Base-by-base conservation (phyloP, 35 echinoderm and acorn worm species). In the Apostichopus californicus region DNA sequence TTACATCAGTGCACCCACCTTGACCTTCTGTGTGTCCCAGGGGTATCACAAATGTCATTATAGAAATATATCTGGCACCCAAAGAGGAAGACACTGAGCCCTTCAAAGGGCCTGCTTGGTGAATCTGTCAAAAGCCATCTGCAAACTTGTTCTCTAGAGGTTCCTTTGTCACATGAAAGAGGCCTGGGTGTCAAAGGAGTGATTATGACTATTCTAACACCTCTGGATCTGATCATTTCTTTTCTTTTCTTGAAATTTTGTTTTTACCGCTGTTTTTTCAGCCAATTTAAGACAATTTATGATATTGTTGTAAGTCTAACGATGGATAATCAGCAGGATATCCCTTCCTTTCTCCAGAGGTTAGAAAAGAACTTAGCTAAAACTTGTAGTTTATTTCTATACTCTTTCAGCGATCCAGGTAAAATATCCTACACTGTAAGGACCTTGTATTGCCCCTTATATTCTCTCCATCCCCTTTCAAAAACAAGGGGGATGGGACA, bases 251-350 rank as follows among this genome's bases (percentile, higher is more conserved):
- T 20, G 71, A 75, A 2, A 20, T 2, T 0, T 24, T 59, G 5
- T 20, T 85, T 85, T 85, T 58, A 56, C 81, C 5, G 23, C 56
- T 85, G 81, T 85, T 85, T 85, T 59, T 75, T 18, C 4, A n/a
- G 55, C 58, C 22, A 85, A 59, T 85, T 58, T 85, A 54, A 8
- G n/a, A 59, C 55, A 55, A 85, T 85, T 85, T 85, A 85, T 60
- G 81, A 20, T 14, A 22, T 52, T 59, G 55, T 52, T 85, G 54
- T 20, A 85, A 15, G 57, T 85, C 5, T 85, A 58, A 52, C 58
- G 81, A 85, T 58, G 56, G 81, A 85, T 85, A 55, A 55, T 83
- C 55, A 55, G 80, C 80, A 83, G 80, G 22, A 58, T 85, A 21
- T 13, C 15, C 13, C 80, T 22, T 7, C 71, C 17, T 22, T 22